Evolutionary conservation across 2,113 vertebrate species (phyloP), one percentile per base, ranked within the genome.

Genomic region (Phylloscopus trochilus): DNA sequence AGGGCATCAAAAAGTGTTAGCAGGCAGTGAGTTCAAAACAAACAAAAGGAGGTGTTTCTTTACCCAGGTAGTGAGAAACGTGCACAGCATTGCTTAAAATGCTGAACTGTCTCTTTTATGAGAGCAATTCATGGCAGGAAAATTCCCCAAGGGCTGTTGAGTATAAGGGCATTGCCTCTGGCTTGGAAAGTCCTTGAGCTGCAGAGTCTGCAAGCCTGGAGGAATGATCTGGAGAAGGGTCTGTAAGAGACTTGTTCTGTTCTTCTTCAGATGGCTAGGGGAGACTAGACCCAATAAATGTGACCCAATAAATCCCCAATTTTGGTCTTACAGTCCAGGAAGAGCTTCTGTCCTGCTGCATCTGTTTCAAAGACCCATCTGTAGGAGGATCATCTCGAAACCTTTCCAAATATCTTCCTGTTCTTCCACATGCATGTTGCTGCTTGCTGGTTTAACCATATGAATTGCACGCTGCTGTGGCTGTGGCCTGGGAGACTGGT

Each of bases 11-110:
- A 78, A 82, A 44, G 27, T 87, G 68, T 49, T 83, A 83, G 19
- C 39, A 89, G 53, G 10, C 44, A 75, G 30, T 39, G 58, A 90
- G 47, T 77, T 95, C 35, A 90, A 89, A 94, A 83, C 76, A 95
- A 94, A 81, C 43, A 74, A 78, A 90, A 63, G 67, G 27, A 90
- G 39, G 21, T 81, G 20, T 92, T 93, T 86, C 80, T 90, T 77
- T 68, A 44, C 13, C 26, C 30, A 52, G 47, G 17, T 93, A 75
- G 64, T 55, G 73, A 83, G 64, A 56, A 88, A 59, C 0, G 0
- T 80, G 37, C 52, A 44, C 11, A 70, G 76, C 73, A n/a, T 83
- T 64, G 69, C 56, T 88, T 74, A 80, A 94, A 74, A 39, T 76
- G 41, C 53, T 85, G 63, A 80, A 58, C 53, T 63, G 67, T 52